These are phyloP conservation scores for Panagrolaimus sp. DNA, from an alignment of 1,140 invertebrate species.

Conservation along the genomic window DNA sequence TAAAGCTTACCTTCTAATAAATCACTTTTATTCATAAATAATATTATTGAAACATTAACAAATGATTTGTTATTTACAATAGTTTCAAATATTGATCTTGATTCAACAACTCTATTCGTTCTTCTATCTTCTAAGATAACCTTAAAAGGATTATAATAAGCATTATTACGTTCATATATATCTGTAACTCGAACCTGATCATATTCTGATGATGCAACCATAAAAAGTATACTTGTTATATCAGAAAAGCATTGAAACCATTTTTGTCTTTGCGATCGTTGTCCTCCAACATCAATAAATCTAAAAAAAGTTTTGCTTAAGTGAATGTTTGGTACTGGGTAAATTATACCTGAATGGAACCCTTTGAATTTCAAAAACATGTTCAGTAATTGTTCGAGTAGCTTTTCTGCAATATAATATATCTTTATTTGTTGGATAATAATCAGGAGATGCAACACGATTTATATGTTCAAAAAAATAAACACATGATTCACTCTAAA, in stretches of 20 bases:
- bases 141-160: constrained; percentile 25
- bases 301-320: no score
- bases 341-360: no score
- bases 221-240: constrained; percentile 83
- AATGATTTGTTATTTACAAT: constrained; percentile 94
- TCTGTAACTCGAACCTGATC: constrained; percentile 66
- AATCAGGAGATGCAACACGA: constrained; percentile 62
- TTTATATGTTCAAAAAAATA: constrained; percentile 45
- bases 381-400: constrained; percentile 92
- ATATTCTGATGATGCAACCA: constrained; percentile 92
- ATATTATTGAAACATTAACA: constrained; percentile 82
- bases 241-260: constrained; percentile 96
- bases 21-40: constrained; percentile 96
- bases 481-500: constrained; percentile 42
- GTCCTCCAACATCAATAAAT: constrained; percentile 70
- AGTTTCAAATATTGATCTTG: constrained; percentile 90
- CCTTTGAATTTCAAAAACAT: constrained; percentile 82
- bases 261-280: constrained; percentile 90
- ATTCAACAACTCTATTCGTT: constrained; percentile 71
- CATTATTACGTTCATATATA: not conserved
- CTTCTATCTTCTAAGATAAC: constrained; percentile 87
- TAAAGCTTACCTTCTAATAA: constrained; percentile 65
- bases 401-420: constrained; percentile 90
- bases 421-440: constrained; percentile 82
- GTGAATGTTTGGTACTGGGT: no score